phyloP scores from a whole-genome alignment of 2,888 invertebrate genomes.

The Parnassius apollo region DNA sequence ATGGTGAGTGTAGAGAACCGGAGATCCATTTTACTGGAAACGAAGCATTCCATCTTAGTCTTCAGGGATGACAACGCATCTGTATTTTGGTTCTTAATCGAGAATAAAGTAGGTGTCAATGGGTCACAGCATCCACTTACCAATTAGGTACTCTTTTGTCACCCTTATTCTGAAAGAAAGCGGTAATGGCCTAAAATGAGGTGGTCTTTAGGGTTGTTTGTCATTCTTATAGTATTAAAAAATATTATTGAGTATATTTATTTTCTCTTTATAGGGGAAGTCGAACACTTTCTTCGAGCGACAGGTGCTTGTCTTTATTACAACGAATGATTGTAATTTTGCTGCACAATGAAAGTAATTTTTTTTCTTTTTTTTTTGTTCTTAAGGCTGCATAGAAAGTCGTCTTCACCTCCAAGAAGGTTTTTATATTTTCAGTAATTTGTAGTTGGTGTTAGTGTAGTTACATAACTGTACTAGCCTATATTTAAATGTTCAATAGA shows the following conservation, averaged over 20 bases:
- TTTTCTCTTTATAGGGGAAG: conserved; percentile 30
- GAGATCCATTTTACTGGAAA: no score
- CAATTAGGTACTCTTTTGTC: no score
- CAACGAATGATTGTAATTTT: conserved; percentile 18
- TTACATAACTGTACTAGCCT: neutral
- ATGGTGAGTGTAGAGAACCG: no score
- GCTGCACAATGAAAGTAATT: neutral
- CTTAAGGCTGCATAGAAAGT: conserved; percentile 28
- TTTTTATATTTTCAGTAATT: conserved; percentile 31
- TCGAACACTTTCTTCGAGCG: conserved; percentile 36
- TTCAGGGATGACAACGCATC: no score
- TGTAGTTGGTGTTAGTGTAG: neutral
- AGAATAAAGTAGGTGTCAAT: no score
- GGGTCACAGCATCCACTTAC: no score
- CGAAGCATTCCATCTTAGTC: no score
- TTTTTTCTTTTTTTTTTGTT: conserved; percentile 24
- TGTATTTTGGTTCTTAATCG: no score
- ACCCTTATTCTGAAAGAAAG: no score
- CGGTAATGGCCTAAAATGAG: no score
- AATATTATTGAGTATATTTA: neutral
- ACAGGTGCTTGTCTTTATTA: conserved; percentile 19
- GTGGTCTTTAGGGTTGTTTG: no score
- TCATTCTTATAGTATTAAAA: no score
- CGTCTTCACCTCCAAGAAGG: conserved; percentile 30
- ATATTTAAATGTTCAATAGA: neutral